These are phyloP conservation scores for Hyles lineata DNA, from an alignment of 2,888 invertebrate genomes.

Conservation along the genomic window DNA sequence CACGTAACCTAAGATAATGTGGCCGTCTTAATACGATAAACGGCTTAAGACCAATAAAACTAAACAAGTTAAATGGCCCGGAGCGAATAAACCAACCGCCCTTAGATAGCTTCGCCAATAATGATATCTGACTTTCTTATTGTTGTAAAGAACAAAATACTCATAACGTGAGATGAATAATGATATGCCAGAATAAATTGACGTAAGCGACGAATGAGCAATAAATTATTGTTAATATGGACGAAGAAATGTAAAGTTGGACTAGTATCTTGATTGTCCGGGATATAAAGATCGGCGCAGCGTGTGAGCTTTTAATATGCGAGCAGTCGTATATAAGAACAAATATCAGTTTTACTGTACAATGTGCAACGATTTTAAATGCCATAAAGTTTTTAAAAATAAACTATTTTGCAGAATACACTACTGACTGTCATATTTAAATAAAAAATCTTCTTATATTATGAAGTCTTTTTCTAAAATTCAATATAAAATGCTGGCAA, in stretches of 20 bases:
- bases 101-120: constrained; percentile 59
- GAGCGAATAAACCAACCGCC: constrained; percentile 68
- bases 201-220: constrained; percentile 57
- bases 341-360: neutral
- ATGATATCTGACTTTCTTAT: constrained; percentile 55
- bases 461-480: neutral
- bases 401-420: neutral
- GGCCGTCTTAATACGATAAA: constrained; percentile 78
- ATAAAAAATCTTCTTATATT: neutral
- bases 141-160: constrained; percentile 39
- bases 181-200: constrained; percentile 59
- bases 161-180: constrained; percentile 58
- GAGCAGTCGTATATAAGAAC: constrained; percentile 4
- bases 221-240: constrained; percentile 57
- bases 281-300: constrained; percentile 26
- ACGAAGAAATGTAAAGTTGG: constrained; percentile 45
- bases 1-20: constrained; percentile 64
- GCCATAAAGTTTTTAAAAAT: neutral
- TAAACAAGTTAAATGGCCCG: constrained; percentile 77
- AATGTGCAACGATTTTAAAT: neutral
- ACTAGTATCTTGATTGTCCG: constrained; percentile 39
- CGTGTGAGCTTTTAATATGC: constrained; percentile 31
- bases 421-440: neutral
- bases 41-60: constrained; percentile 76
- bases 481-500: neutral